Base-by-base conservation (phyloP, 1,140 invertebrate genomes). In the Elymnias hypermnestra region DNA sequence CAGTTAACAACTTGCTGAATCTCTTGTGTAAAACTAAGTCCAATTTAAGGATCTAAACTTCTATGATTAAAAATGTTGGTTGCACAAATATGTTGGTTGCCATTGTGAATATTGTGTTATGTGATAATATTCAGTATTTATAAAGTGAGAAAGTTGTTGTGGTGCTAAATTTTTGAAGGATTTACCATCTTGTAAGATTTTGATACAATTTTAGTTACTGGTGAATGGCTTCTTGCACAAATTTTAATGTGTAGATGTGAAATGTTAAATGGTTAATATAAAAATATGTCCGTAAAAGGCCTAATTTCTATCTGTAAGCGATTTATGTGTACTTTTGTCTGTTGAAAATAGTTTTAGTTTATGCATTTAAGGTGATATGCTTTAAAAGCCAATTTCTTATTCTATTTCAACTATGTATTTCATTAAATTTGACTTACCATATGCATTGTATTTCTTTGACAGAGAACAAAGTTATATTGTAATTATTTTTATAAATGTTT, bases 81-180 rank as follows among this genome's bases (percentile, higher is more conserved):
- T 33, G 29, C 29, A 33, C 29, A 33, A 33, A 33, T 33, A 33
- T 26, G 7, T 29, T 9, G 26, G 12, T 29, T 29, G 10, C 12
- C 5, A 13, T 33, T 12, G 10, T 28, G 8, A 3, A 28, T 12
- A 8, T 31, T 23, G 26, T 31, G 25, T 17, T 28, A 37, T 39
- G 25, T 39, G 23, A 28, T 29, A 47, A 49, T 57, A 63, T 54
- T 56, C 69, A 69, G 63, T 72, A 71, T 71, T 68, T 68, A 53
- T 70, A 15, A 71, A 76, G 65, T 68, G 71, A 78, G 71, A 52
- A 40, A 12, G 67, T 74, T 72, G 47, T 69, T 69, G 72, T 84
- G 81, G 81, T 84, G 81, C 81, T 84, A 84, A 81, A 83, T 84
- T 84, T 84, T 84, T 53, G 78, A 79, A 71, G 66, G 76, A 71